Evolutionary conservation across 2,888 invertebrate species (phyloP).

Genomic region (Hypomecis punctinalis): DNA sequence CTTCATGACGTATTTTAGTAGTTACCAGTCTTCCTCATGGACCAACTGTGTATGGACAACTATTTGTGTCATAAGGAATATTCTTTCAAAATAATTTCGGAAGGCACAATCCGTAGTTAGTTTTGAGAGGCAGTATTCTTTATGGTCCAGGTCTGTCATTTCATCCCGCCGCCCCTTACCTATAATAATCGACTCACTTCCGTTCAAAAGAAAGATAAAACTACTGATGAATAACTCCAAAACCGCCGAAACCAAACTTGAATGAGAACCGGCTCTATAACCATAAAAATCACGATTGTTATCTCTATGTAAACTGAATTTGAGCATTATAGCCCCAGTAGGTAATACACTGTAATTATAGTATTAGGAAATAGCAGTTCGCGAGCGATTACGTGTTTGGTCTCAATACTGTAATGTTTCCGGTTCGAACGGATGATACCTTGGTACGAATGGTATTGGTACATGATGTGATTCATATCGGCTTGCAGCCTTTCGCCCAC

Average conservation of each 20-base stretch:
- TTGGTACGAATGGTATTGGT: slow-evolving; percentile 14
- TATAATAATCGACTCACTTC: too few relatives aligned
- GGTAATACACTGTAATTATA: slow-evolving; percentile 12
- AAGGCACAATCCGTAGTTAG: too few relatives aligned
- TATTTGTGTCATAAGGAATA: too few relatives aligned
- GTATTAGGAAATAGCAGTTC: slow-evolving; percentile 28
- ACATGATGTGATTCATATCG: slow-evolving; percentile 9
- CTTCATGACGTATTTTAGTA: too few relatives aligned
- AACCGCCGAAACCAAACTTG: neutral
- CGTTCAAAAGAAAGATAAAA: too few relatives aligned
- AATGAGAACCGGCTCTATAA: neutral
- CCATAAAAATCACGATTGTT: neutral
- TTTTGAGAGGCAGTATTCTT: too few relatives aligned
- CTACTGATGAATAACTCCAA: too few relatives aligned
- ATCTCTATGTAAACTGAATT: slow-evolving; percentile 9
- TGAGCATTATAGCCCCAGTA: slow-evolving; percentile 1
- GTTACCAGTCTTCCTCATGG: too few relatives aligned
- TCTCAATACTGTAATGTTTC: slow-evolving; percentile 28
- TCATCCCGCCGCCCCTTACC: too few relatives aligned
- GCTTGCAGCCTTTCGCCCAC: slow-evolving; percentile 20
- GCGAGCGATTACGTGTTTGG: slow-evolving; percentile 24
- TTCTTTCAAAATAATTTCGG: too few relatives aligned
- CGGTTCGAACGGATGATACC: slow-evolving; percentile 26
- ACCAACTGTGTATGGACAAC: too few relatives aligned
- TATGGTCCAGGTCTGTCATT: too few relatives aligned